Evolutionary conservation across 2,888 invertebrate genomes (phyloP).

Genomic region (Sthenelais limicola): DNA sequence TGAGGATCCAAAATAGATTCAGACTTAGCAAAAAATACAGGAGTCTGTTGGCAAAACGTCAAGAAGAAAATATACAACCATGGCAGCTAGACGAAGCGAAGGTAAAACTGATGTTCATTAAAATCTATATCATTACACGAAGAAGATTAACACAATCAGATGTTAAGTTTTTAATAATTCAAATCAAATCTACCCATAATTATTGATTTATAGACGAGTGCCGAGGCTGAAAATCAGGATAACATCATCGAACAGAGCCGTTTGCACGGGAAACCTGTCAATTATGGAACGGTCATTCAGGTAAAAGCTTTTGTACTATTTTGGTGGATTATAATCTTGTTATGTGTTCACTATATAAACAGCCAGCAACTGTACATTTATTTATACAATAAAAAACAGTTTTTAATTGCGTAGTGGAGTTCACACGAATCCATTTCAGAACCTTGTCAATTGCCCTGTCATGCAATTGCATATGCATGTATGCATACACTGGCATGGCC

Average conservation of each 20-base stretch:
- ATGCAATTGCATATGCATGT: too few species aligned
- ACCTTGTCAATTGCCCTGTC: too few species aligned
- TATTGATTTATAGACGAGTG: slow-evolving; percentile 4
- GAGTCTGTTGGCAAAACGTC: too few species aligned
- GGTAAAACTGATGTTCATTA: not conserved
- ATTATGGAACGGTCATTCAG: slow-evolving; percentile 66
- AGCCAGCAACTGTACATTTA: too few species aligned
- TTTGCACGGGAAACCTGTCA: slow-evolving; percentile 67
- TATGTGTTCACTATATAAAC: too few species aligned
- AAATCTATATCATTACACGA: not conserved
- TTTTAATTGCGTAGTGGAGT: too few species aligned
- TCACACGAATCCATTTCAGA: too few species aligned
- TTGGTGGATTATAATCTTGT: too few species aligned
- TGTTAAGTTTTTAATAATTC: not conserved
- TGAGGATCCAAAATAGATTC: slow-evolving; percentile 69
- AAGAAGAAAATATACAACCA: slow-evolving; percentile 38
- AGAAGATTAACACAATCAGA: not conserved
- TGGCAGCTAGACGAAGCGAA: slow-evolving; percentile 41
- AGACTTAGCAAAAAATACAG: slow-evolving; percentile 69
- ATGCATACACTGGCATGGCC: too few species aligned
- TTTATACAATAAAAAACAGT: too few species aligned
- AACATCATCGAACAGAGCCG: slow-evolving; percentile 68
- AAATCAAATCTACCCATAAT: not conserved
- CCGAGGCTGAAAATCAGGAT: slow-evolving; percentile 52
- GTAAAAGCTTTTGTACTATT: slow-evolving; percentile 48